Base-by-base conservation (phyloP, 1,140 invertebrate genomes). In the Oedothorax gibbosus region DNA sequence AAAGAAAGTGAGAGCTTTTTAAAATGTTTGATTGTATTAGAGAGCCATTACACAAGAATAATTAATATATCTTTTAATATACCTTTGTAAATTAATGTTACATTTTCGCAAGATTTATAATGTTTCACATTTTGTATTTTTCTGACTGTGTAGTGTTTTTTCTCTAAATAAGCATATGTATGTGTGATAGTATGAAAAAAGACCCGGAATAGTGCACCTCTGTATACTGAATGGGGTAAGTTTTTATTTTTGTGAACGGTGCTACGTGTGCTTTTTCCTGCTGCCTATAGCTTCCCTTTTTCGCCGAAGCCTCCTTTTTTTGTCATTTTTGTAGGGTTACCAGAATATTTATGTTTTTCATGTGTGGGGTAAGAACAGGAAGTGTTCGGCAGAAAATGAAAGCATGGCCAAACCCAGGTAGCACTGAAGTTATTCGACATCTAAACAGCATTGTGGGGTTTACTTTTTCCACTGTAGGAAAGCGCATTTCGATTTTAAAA, bases 11-110 rank as follows among this genome's bases (percentile, higher is more conserved):
- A 84, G 81, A 84, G 81, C 81, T 84, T 84, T 84, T 82, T 84
- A 85, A 85, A 77, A 78, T 53, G 62, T 85, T 85, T 85, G 62
- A 85, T 85, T 78, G 35, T 85, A 85, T 78, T 85, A 85, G 73
- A 84, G 53, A 56, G 73, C 78, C 73, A 77, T 73, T 72, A 85
- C 62, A 84, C 81, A 60, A 84, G 81, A 73, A 86, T 78, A 80
- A 79, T 78, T 86, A 86, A 75, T 86, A 86, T 86, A 86, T 86
- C 85, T 86, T 86, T 86, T 86, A 86, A 86, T 86, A 86, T 79
- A 72, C 76, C 77, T 86, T 86, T 86, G 85, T 86, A 86, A 85
- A 75, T 86, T 84, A 86, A 86, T 86, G 85, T 86, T 86, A 86
- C 76, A 86, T 86, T 86, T 86, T 84, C 85, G 79, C 76, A 86